Percentiles rank a stretch among this genome's conserved stretches.
phyloP scores from a whole-genome alignment of 2,113 vertebrate species.

The Symphodus melops region DNA sequence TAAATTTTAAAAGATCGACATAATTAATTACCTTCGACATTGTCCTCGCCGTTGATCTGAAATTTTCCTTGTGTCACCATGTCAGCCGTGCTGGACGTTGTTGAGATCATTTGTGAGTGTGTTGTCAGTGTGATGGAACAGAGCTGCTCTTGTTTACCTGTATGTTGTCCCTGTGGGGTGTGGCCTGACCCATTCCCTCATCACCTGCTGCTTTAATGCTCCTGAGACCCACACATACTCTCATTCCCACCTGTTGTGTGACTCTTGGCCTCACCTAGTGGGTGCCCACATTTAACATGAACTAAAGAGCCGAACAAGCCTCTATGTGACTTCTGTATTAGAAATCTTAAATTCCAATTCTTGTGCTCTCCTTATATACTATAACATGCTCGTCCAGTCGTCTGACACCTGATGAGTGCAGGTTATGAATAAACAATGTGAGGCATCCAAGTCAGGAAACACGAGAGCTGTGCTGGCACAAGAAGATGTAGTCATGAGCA shows the following conservation, averaged over 20 bases:
- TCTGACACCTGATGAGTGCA: slow-evolving; percentile 42
- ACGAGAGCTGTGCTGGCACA: slow-evolving; percentile 27
- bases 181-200: slow-evolving; percentile 19
- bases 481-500: neutral
- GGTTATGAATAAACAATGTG: slow-evolving; percentile 68
- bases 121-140: slow-evolving; percentile 16
- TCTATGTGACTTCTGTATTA: neutral
- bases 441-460: slow-evolving; percentile 49
- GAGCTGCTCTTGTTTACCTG: slow-evolving; percentile 42
- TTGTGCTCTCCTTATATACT: neutral
- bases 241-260: neutral
- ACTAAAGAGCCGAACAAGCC: neutral
- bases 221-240: slow-evolving; percentile 1
- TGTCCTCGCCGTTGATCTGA: slow-evolving; percentile 61
- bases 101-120: slow-evolving; percentile 52
- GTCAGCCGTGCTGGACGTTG: slow-evolving; percentile 53
- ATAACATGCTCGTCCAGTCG: neutral
- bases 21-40: slow-evolving; percentile 78
- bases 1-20: neutral
- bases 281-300: slow-evolving; percentile 38
- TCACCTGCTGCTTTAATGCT: slow-evolving; percentile 1
- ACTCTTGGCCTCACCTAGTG: neutral
- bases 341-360: slow-evolving; percentile 1
- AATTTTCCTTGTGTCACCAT: slow-evolving; percentile 73
- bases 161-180: slow-evolving; percentile 42